Percentiles rank a stretch among this genome's conserved stretches.
Conservation (phyloP, 2,888 invertebrate species). For the Chouioia cunea region DNA sequence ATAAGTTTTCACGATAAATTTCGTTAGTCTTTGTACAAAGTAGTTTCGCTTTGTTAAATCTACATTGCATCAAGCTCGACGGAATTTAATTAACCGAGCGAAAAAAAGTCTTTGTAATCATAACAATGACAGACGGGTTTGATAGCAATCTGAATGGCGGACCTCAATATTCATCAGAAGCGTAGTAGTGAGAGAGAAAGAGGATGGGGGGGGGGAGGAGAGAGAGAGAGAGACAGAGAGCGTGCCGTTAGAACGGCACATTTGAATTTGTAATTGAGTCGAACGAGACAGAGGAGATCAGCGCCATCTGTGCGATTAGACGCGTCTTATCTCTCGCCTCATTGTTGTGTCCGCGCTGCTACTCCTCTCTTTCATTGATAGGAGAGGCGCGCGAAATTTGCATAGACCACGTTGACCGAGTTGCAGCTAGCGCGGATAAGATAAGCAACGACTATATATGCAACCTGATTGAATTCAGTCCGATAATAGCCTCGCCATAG, state of each 20-base stretch:
- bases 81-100: too few species aligned
- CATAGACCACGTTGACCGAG: conserved; percentile 21
- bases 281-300: too few species aligned
- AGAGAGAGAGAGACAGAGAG: neutral
- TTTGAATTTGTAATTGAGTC: conserved; percentile 28
- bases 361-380: conserved; percentile 12
- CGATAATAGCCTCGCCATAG: too few species aligned
- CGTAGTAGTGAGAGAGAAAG: conserved; percentile 1
- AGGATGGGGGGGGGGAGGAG: neutral
- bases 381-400: conserved; percentile 14
- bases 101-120: too few species aligned
- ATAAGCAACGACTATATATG: conserved; percentile 21
- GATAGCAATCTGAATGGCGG: too few species aligned
- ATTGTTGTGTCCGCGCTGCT: neutral
- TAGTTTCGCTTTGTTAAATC: too few species aligned
- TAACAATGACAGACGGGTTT: too few species aligned
- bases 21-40: too few species aligned
- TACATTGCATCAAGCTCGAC: too few species aligned
- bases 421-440: conserved; percentile 11
- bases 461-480: too few species aligned
- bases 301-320: too few species aligned
- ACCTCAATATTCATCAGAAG: conserved; percentile 31
- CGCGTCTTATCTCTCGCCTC: neutral
- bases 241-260: conserved; percentile 10
- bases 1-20: too few species aligned